Evolutionary conservation across 2,888 invertebrate species (phyloP).

Genomic region (Heliconius sara): DNA sequence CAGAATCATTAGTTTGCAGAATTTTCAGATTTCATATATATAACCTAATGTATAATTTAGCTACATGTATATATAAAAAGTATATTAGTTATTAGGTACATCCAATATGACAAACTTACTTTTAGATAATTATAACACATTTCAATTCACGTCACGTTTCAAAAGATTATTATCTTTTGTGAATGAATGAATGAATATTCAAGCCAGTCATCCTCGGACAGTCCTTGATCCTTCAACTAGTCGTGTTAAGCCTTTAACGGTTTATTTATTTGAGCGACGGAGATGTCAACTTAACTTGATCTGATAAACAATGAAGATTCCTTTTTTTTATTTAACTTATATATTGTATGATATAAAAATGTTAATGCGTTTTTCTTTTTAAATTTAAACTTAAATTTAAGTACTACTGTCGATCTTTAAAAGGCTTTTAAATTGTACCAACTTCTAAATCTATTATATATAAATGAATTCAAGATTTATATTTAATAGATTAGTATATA

Average conservation of each 20-base stretch:
- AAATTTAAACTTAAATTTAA: too few relatives aligned
- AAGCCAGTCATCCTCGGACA: constrained; percentile 50
- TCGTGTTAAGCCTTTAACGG: constrained; percentile 46
- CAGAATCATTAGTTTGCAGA: background rate
- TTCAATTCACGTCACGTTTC: constrained; percentile 59
- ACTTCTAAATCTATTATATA: background rate
- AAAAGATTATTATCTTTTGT: constrained; percentile 21
- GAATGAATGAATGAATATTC: constrained; percentile 62
- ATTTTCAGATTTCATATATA: background rate
- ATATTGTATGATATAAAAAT: background rate
- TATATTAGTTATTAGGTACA: background rate
- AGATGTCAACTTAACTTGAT: constrained; percentile 33
- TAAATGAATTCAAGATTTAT: too few relatives aligned
- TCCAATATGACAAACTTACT: background rate
- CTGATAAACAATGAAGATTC: background rate
- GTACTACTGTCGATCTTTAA: too few relatives aligned
- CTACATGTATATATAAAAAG: background rate
- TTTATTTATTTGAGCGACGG: constrained; percentile 42
- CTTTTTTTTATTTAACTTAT: constrained; percentile 13
- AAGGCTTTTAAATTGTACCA: background rate
- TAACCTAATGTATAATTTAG: background rate
- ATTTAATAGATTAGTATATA: too few relatives aligned
- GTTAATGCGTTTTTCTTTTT: background rate
- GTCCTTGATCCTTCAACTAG: constrained; percentile 39
- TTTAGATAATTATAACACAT: constrained; percentile 46